phyloP scores from a whole-genome alignment of 2,888 invertebrate genomes.

The Cristatella mucedo region DNA sequence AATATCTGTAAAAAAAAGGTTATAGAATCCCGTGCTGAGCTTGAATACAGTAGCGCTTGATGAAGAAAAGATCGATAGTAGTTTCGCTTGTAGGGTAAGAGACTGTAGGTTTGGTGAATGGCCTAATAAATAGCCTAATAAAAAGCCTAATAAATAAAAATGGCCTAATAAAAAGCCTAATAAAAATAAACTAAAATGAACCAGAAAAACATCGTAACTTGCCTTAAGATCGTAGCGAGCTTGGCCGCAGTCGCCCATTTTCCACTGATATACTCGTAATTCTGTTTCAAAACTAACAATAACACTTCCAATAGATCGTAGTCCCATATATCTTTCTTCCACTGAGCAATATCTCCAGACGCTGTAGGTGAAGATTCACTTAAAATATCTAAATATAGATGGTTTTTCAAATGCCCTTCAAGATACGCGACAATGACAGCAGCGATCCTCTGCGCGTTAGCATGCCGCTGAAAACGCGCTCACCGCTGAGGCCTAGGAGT shows the following conservation, averaged over 20 bases:
- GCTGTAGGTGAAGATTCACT: constrained; percentile 18
- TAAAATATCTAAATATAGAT: constrained; percentile 19
- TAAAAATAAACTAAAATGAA: too few relatives aligned
- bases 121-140: too few relatives aligned
- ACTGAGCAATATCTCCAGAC: constrained; percentile 17
- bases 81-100: too few relatives aligned
- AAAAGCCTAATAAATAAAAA: too few relatives aligned
- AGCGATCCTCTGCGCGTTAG: not conserved
- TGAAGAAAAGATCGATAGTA: too few relatives aligned
- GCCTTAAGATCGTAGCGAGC: constrained; percentile 28
- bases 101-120: too few relatives aligned
- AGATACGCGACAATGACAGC: not conserved
- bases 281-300: constrained; percentile 30
- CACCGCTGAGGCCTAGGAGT: constrained; percentile 24
- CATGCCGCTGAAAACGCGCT: too few relatives aligned
- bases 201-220: too few relatives aligned
- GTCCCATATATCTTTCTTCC: constrained; percentile 26
- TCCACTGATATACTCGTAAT: constrained; percentile 27
- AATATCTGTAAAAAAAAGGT: too few relatives aligned
- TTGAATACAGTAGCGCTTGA: too few relatives aligned
- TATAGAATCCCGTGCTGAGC: too few relatives aligned
- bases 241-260: constrained; percentile 32
- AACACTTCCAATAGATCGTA: constrained; percentile 29
- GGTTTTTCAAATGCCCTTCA: not conserved
- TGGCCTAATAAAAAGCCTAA: too few relatives aligned